Evolutionary conservation across 2,797 vertebrate species (phyloP).

Genomic region (Chromobotia macracanthus): DNA sequence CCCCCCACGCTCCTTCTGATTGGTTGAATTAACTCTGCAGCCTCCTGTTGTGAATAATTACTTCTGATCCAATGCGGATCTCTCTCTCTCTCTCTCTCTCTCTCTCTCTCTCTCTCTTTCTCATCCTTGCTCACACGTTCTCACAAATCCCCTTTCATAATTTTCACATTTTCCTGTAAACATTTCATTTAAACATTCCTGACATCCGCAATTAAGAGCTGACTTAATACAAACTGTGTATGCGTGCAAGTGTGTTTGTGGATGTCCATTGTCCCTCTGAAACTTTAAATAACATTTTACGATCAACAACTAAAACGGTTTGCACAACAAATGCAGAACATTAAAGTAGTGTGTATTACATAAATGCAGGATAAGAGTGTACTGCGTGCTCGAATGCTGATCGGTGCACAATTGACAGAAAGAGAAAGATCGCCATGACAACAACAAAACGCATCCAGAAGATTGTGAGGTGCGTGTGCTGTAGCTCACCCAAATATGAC

Average conservation of each 20-base stretch:
- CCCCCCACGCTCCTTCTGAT: conserved; percentile 82
- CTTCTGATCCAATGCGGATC: conserved; percentile 82
- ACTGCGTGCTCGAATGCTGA: not conserved
- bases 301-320: too few species aligned
- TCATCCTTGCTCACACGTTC: not conserved
- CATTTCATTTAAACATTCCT: not conserved
- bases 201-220: too few species aligned
- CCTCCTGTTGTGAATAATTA: conserved; percentile 90
- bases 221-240: too few species aligned
- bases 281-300: too few species aligned
- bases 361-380: not conserved
- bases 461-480: too few species aligned
- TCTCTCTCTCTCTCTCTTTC: too few species aligned
- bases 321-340: too few species aligned
- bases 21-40: conserved; percentile 88
- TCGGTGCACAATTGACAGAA: not conserved
- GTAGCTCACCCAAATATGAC: not conserved
- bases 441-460: not conserved
- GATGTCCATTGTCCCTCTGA: too few species aligned
- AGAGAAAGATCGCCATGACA: conserved; percentile 5
- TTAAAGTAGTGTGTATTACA: not conserved
- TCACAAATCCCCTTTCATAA: conserved; percentile 15
- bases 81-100: conserved; percentile 75
- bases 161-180: conserved; percentile 38
- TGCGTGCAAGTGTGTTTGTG: too few species aligned